Conservation (phyloP, 1,140 invertebrate genomes). For the Musca domestica region DNA sequence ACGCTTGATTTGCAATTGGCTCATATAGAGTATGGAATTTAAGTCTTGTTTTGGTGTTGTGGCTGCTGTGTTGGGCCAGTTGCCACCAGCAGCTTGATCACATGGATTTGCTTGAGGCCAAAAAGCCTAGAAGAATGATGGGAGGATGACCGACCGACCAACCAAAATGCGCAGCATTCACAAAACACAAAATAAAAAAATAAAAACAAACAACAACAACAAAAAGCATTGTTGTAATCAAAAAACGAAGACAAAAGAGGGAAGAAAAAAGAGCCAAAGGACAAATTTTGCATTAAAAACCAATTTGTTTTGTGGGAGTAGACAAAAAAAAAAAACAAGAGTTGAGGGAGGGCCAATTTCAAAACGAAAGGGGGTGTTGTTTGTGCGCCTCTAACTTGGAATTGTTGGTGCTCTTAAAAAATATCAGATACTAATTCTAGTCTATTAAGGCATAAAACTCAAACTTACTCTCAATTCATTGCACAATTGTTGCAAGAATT, state of each 20-base stretch:
- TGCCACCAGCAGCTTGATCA: constrained; percentile 24
- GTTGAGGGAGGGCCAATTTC: neutral
- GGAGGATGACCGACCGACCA: neutral
- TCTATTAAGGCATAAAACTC: neutral
- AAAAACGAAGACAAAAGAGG: neutral
- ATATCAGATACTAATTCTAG: neutral
- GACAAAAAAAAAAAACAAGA: no score
- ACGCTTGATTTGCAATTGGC: constrained; percentile 45
- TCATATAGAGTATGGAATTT: constrained; percentile 41
- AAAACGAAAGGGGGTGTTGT: neutral
- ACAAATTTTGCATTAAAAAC: neutral
- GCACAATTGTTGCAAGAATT: constrained; percentile 65
- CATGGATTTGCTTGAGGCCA: constrained; percentile 33
- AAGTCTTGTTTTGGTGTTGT: constrained; percentile 29
- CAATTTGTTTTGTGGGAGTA: neutral
- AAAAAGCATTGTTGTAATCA: constrained; percentile 1
- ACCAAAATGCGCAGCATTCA: constrained; percentile 33
- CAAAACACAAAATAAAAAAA: constrained; percentile 31
- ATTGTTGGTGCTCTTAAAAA: constrained; percentile 3
- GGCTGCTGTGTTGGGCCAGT: constrained; percentile 22
- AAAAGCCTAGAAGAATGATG: constrained; percentile 17
- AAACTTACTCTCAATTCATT: constrained; percentile 53
- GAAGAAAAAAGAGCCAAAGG: neutral
- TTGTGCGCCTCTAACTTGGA: no score
- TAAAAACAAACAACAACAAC: constrained; percentile 29